Conservation (phyloP, 37 sponge, comb jelly and placozoan species). For the Cliona cf. orientalis region DNA sequence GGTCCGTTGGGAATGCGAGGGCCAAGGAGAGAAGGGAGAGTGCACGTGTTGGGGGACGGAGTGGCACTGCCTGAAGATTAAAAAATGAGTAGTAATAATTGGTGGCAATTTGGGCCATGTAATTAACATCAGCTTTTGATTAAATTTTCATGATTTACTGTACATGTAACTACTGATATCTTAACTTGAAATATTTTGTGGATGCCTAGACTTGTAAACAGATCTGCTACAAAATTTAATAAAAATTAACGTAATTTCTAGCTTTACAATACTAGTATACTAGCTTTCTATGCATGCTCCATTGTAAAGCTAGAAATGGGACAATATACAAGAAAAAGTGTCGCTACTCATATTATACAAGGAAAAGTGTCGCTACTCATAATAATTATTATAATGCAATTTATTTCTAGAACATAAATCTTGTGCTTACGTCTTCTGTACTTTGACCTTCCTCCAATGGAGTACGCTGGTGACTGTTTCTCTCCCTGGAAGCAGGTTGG, state of each 20-base stretch:
- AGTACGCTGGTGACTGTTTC: conserved; percentile 85
- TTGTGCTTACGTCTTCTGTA: conserved; percentile 82
- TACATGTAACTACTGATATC: too few relatives aligned
- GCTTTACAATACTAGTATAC: too few relatives aligned
- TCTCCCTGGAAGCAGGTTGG: conserved; percentile 68
- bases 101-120: too few relatives aligned
- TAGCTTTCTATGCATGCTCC: too few relatives aligned
- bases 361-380: too few relatives aligned
- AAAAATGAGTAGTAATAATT: not conserved
- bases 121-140: too few relatives aligned
- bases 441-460: conserved; percentile 83
- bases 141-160: too few relatives aligned
- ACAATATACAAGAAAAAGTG: too few relatives aligned
- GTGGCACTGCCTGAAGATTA: conserved; percentile 80
- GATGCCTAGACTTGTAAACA: not conserved
- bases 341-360: too few relatives aligned
- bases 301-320: too few relatives aligned
- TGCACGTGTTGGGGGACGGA: conserved; percentile 93
- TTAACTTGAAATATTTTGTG: too few relatives aligned
- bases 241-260: not conserved
- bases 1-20: conserved; percentile 62
- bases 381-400: not conserved
- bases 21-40: conserved; percentile 92
- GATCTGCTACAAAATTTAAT: too few relatives aligned
- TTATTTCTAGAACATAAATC: not conserved